Conservation (phyloP, 2,888 invertebrate species). For the Drosophila neutralis region DNA sequence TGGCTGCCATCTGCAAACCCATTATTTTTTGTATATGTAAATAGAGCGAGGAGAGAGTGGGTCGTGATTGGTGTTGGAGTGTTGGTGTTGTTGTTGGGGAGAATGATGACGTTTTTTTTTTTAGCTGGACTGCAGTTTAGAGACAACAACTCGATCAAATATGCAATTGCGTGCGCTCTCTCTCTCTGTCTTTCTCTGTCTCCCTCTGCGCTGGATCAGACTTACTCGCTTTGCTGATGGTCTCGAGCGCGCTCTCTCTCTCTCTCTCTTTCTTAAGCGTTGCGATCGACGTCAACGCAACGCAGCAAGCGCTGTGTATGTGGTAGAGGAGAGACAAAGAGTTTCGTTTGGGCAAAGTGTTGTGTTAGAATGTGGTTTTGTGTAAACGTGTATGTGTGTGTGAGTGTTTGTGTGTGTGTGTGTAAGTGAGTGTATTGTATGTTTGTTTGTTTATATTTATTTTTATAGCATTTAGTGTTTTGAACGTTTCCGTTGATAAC, state of each 20-base stretch:
- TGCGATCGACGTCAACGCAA: conserved; percentile 18
- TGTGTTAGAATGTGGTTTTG: conserved; percentile 2
- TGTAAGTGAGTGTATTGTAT: conserved; percentile 4
- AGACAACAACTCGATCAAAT: conserved; percentile 42
- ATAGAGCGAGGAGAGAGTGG: conserved; percentile 20
- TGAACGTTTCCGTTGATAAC: conserved; percentile 41
- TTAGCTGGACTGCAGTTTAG: conserved; percentile 8
- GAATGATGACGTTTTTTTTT: neutral
- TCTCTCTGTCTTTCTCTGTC: conserved; percentile 2
- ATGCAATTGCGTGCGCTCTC: conserved; percentile 4
- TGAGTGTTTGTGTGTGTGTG: neutral
- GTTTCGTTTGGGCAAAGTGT: conserved; percentile 17
- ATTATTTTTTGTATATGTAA: conserved; percentile 80
- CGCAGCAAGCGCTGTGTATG: conserved; percentile 41
- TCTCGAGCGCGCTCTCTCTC: conserved; percentile 2
- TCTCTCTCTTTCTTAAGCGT: conserved; percentile 25
- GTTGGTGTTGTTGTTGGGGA: conserved; percentile 9
- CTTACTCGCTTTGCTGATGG: conserved; percentile 74
- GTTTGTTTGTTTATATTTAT: conserved; percentile 16
- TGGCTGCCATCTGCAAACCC: conserved; percentile 85
- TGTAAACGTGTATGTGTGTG: neutral
- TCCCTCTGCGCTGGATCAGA: conserved; percentile 61
- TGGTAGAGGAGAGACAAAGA: conserved; percentile 1
- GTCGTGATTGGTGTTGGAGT: conserved; percentile 6
- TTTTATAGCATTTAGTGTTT: conserved; percentile 42